Evolutionary conservation across 2,113 vertebrate genomes (phyloP).

Genomic region (Xenopus borealis): DNA sequence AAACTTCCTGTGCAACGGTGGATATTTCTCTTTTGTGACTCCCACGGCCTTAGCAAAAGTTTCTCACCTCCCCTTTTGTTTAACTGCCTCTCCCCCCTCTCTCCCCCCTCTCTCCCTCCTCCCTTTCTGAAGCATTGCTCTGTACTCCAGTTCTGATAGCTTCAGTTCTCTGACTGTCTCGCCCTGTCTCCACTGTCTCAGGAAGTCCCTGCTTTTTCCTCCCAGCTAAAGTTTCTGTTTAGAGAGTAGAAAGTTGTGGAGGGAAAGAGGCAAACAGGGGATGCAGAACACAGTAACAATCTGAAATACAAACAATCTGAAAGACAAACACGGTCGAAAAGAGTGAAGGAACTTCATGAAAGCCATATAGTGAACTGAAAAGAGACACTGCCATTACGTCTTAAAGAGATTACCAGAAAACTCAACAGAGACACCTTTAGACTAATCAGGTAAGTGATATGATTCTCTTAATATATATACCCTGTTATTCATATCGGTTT

Average conservation of each 20-base stretch:
- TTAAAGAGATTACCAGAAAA: too few species aligned
- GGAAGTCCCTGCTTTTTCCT: slow-evolving; percentile 38
- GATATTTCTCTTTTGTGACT: not conserved
- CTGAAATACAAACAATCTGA: too few species aligned
- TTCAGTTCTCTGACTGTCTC: not conserved
- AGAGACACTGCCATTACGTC: too few species aligned
- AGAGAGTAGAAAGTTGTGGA: slow-evolving; percentile 17
- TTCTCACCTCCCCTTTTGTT: not conserved
- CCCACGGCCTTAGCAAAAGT: not conserved
- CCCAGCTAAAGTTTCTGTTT: slow-evolving; percentile 25
- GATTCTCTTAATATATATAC: too few species aligned
- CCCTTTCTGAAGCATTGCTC: slow-evolving; percentile 4
- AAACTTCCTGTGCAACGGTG: too few species aligned
- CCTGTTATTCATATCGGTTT: too few species aligned
- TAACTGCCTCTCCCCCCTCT: not conserved
- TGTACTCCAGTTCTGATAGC: too few species aligned
- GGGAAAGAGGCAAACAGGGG: not conserved
- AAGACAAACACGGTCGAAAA: too few species aligned
- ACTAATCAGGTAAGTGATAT: too few species aligned
- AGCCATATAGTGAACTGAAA: too few species aligned
- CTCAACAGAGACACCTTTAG: too few species aligned
- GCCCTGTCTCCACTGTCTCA: not conserved
- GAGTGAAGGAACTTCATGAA: too few species aligned
- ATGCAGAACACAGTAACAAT: not conserved
- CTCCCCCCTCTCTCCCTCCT: slow-evolving; percentile 8